A percentile compares a stretch with the other conserved stretches of the same genome.
These are phyloP conservation scores for Aphelinus certus DNA, from an alignment of 1,140 invertebrate species.

Conservation along the genomic window DNA sequence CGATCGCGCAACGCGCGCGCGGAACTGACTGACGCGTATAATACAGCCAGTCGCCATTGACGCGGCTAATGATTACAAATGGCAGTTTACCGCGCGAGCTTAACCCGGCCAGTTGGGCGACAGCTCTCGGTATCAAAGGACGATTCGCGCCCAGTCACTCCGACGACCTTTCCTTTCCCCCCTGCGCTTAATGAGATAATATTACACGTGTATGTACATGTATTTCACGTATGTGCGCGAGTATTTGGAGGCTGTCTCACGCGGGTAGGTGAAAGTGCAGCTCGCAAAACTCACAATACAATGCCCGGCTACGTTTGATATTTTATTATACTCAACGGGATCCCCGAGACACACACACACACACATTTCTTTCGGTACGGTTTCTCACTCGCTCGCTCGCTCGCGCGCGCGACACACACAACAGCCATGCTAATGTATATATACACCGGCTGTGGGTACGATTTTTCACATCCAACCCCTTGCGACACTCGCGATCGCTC, in stretches of 20 bases:
- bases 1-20: background rate
- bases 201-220: slow-evolving; percentile 6
- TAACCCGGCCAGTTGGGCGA: background rate
- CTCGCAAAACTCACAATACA: slow-evolving; percentile 10
- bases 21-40: background rate
- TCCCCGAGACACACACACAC: slow-evolving; percentile 1
- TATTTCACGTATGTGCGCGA: background rate
- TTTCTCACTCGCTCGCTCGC: slow-evolving; percentile 3
- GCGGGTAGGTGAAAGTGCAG: slow-evolving; percentile 19
- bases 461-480: slow-evolving; percentile 13
- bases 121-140: too few relatives aligned
- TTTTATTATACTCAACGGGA: slow-evolving; percentile 20
- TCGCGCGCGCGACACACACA: too few relatives aligned
- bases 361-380: background rate
- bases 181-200: slow-evolving; percentile 9
- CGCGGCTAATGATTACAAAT: slow-evolving; percentile 7
- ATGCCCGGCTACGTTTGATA: slow-evolving; percentile 13
- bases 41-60: background rate
- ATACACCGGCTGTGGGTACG: background rate
- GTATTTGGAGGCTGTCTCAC: background rate
- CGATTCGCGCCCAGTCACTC: too few relatives aligned
- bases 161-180: background rate
- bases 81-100: background rate
- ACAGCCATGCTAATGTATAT: slow-evolving; percentile 15
- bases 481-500: slow-evolving; percentile 1